Conservation (phyloP, 1,140 invertebrate species). For the Euura lappo region DNA sequence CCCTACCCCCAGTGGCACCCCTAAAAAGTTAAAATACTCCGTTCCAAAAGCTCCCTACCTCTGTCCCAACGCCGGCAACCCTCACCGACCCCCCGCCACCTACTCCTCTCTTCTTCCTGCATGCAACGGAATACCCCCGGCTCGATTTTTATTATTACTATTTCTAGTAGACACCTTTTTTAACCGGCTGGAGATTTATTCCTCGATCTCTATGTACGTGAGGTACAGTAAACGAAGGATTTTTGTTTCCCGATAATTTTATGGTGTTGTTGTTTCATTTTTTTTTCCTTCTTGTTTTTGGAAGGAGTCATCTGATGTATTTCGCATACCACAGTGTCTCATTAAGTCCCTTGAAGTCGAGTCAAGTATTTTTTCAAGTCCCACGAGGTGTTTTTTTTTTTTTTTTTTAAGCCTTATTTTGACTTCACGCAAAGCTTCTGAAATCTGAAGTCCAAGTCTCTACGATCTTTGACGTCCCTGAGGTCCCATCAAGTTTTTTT, state of each 20-base stretch:
- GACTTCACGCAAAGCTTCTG: no score
- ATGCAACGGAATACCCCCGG: constrained; percentile 31
- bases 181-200: constrained; percentile 1
- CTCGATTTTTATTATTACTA: constrained; percentile 54
- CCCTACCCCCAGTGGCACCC: constrained; percentile 35
- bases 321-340: no score
- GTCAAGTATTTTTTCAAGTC: no score
- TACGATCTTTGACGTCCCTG: no score
- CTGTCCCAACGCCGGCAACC: constrained; percentile 21
- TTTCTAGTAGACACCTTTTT: constrained; percentile 44
- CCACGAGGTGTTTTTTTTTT: no score
- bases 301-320: no score
- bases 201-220: constrained; percentile 5
- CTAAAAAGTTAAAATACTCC: constrained; percentile 57
- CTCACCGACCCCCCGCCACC: constrained; percentile 20
- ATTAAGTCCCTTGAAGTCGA: no score
- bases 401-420: no score
- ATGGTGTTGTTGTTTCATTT: neutral
- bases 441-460: no score
- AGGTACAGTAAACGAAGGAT: neutral
- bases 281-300: constrained; percentile 25
- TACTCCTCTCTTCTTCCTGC: constrained; percentile 16
- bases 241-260: constrained; percentile 22
- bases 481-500: no score
- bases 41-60: constrained; percentile 32